Percentiles rank a stretch among this genome's conserved stretches.
Conservation (phyloP, 2,888 invertebrate species). For the Rhamnusium bicolor region DNA sequence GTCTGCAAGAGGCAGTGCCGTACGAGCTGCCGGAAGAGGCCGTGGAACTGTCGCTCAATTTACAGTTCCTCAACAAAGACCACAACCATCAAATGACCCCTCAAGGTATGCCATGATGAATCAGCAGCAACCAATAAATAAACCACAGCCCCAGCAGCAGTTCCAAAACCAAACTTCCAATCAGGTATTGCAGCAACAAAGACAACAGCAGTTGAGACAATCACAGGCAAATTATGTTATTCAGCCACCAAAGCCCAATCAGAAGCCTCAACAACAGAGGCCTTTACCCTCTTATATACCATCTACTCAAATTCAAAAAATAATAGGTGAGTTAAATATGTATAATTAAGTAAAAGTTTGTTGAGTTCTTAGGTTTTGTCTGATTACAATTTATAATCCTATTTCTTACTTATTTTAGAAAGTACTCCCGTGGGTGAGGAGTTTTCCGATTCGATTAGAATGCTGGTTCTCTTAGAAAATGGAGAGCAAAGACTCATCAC, state of each 20-base stretch:
- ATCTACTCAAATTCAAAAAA: conserved; percentile 66
- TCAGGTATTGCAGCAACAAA: conserved; percentile 44
- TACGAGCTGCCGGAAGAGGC: background rate
- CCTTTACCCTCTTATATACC: conserved; percentile 64
- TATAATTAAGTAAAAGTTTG: too few species aligned
- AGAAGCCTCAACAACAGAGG: conserved; percentile 55
- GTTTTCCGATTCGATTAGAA: conserved; percentile 81
- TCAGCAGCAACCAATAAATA: conserved; percentile 37
- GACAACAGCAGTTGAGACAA: conserved; percentile 42
- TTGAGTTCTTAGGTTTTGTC: too few species aligned
- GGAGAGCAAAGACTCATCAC: conserved; percentile 88
- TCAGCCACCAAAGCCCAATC: conserved; percentile 57
- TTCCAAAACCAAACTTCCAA: conserved; percentile 44
- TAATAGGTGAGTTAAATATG: conserved; percentile 63
- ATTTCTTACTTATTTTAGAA: too few species aligned
- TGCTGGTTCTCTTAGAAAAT: conserved; percentile 84
- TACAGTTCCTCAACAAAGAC: conserved; percentile 4
- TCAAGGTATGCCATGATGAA: conserved; percentile 46
- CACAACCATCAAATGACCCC: conserved; percentile 33
- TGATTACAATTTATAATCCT: too few species aligned
- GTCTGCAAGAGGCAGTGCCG: background rate
- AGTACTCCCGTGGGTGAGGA: conserved; percentile 72
- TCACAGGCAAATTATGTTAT: conserved; percentile 62
- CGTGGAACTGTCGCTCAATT: background rate
- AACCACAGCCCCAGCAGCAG: conserved; percentile 43